Evolutionary conservation across 2,113 vertebrate genomes (phyloP), one percentile per base, ranked within the genome.

Genomic region (Percina caprodes): DNA sequence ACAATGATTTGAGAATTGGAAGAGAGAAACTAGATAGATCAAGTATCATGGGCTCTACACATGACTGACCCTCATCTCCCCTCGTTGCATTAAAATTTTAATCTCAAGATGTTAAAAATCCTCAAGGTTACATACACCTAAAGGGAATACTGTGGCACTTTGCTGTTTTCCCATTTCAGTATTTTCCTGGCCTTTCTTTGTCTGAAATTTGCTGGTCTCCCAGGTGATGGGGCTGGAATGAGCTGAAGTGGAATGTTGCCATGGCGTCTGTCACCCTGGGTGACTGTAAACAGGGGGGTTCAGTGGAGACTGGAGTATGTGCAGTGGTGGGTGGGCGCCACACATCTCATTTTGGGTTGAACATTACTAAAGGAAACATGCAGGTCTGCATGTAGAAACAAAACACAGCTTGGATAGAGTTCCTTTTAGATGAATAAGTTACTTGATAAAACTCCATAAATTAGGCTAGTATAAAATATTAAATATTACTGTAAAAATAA

Each of bases 231-330:
- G 86, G 69, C 71, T 92, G 89, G 87, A 93, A 94, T 92, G 89
- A 92, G 85, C 79, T 93, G 80, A 88, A 95, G 93, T 93, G 86
- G 88, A 69, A 39, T 86, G 92, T 95, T 93, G 86, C 88, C 85
- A 93, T 94, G 92, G 92, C 16, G 49, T 83, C 84, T 46, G 95
- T 97, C 92, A 91, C 96, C 91, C 90, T 7, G 92, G 93, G 94
- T 80, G 77, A 96, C 90, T 66, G 91, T 95, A 95, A 96, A 96
- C 96, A 95, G 89, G 79, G 74, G 74, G 87, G 83, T 85, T 86
- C 69, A 88, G 76, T 86, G 66, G 72, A 51, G 79, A 54, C 74
- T 56, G 51, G 84, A 68, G 79, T 78, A 56, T 82, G 72, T 69
- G 80, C 30, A 19, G 58, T 39, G 55, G 78, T 88, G 86, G 88